phyloP scores from a whole-genome alignment of 1,140 invertebrate species.

The Sitodiplosis mosellana region DNA sequence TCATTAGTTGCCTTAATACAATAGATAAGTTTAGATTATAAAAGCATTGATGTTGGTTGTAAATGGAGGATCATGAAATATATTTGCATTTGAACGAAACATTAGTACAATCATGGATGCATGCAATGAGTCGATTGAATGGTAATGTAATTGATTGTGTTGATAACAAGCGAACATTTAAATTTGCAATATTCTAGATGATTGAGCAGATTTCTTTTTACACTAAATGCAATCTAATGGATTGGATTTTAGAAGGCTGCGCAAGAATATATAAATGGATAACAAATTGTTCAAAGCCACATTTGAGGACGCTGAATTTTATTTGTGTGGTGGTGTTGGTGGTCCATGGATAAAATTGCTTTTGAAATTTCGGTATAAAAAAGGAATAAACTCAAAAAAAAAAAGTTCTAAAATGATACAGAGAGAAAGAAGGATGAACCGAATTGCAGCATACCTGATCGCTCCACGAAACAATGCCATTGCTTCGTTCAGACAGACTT shows the following conservation, averaged over 20 bases:
- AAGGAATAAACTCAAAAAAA: background rate
- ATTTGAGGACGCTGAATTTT: background rate
- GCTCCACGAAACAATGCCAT: constrained; percentile 1
- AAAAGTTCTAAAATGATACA: background rate
- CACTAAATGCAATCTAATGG: no score
- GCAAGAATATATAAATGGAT: no score
- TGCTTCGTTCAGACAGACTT: constrained; percentile 3
- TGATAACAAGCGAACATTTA: no score
- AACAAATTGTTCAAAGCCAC: background rate
- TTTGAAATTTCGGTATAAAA: background rate
- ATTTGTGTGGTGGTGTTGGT: background rate
- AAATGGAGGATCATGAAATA: background rate
- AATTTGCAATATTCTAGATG: no score
- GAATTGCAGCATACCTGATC: constrained; percentile 3
- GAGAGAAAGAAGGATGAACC: background rate
- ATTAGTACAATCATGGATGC: background rate
- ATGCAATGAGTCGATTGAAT: no score
- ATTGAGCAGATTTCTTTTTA: no score
- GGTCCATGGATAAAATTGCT: background rate
- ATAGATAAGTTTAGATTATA: background rate
- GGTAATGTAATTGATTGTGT: no score
- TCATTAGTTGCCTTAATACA: background rate
- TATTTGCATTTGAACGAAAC: background rate
- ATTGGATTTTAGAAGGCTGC: no score
- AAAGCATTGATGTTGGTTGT: background rate